Base-by-base conservation (phyloP, 92 coral and sea anemone genomes). In the Parazoanthus atlanticus region DNA sequence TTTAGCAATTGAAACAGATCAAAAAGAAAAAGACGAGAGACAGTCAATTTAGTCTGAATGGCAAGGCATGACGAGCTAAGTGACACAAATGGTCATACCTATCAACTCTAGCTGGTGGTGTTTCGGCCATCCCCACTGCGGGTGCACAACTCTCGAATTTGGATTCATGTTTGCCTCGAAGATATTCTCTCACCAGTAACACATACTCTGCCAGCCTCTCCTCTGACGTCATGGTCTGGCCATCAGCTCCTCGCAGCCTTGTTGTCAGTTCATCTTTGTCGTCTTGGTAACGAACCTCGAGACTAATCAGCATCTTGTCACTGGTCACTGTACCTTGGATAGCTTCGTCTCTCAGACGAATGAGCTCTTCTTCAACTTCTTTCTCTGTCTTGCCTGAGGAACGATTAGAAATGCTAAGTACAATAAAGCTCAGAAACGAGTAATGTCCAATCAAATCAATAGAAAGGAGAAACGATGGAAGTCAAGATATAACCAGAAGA, bases 101-200 rank as follows among this genome's bases (percentile, higher is more conserved):
- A 56, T 94, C 91, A 65, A 93, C 69, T 43, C 93, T 89, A 3
- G 85, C 86, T 69, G 88, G 89, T 23, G 91, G 86, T 32, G 89
- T 88, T 88, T 96, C 99, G 25, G 99, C 99, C 13, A 96, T 81
- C 16, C 96, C 99, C 82, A 94, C 91, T 76, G 96, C 91, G 36
- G 89, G 88, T 28, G 93, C 95, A 26, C 97, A 91, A 61, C 93
- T 88, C 76, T 90, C 93, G 78, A 95, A 95, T 70, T 91, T 96
- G 77, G 64, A 85, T 47, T 97, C 99, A 61, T 93, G 94, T 32
- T 84, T 89, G 8, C 93, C 96, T 74, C 98, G 95, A 54, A 97
- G 71, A 66, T 90, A 93, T 80, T 97, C 99, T 31, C 98, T 86
- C 64, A 91, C 30, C 46, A 97, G 77, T 33, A 97, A 84, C 32